Conservation (phyloP, 2,888 invertebrate species). For the Lingula anatina region DNA sequence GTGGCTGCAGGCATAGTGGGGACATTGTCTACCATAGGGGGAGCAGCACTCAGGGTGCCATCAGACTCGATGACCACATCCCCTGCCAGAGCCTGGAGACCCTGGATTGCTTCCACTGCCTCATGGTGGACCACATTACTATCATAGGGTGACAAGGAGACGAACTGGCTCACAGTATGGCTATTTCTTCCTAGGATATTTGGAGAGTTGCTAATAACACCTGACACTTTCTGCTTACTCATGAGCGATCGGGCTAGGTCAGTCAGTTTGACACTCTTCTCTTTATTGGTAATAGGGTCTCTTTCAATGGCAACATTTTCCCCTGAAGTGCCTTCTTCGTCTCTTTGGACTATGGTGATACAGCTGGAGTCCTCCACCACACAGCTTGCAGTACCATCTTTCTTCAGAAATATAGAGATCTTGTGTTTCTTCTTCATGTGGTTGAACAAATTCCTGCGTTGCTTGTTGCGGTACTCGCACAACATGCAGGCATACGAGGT, state of each 20-base stretch:
- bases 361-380: slow-evolving; percentile 20
- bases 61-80: background rate
- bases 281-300: slow-evolving; percentile 9
- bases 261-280: slow-evolving; percentile 30
- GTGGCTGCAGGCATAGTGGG: background rate
- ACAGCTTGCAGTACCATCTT: slow-evolving; percentile 32
- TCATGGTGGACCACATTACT: slow-evolving; percentile 21
- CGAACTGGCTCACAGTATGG: background rate
- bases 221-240: slow-evolving; percentile 1
- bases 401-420: slow-evolving; percentile 36
- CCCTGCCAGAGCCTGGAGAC: slow-evolving; percentile 39
- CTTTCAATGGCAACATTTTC: slow-evolving; percentile 7
- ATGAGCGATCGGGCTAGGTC: slow-evolving; percentile 22
- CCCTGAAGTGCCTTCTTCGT: slow-evolving; percentile 12
- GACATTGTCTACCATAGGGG: background rate
- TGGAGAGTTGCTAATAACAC: background rate
- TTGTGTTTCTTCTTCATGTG: slow-evolving; percentile 48
- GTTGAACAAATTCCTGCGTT: slow-evolving; percentile 37
- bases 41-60: slow-evolving; percentile 1
- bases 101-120: slow-evolving; percentile 40
- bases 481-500: slow-evolving; percentile 36
- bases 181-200: background rate
- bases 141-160: slow-evolving; percentile 1
- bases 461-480: slow-evolving; percentile 40
- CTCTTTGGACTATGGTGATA: slow-evolving; percentile 11